These are phyloP conservation scores for Polyploca ridens DNA, from an alignment of 2,888 invertebrate genomes.

Conservation along the genomic window DNA sequence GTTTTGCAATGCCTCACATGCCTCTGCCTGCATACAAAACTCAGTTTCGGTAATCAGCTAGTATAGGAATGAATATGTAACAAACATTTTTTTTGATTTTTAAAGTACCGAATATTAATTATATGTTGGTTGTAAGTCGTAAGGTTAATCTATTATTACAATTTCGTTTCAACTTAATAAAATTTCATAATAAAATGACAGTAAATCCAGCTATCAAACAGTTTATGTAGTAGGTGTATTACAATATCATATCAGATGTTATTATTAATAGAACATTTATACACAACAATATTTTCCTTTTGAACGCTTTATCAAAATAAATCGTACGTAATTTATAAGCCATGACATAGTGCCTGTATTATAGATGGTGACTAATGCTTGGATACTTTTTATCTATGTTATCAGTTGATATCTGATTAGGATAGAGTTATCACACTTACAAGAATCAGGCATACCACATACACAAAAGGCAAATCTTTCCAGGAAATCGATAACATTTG, in stretches of 20 bases:
- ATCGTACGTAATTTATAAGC: neutral
- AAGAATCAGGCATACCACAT: neutral
- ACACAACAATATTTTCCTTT: neutral
- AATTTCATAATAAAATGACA: neutral
- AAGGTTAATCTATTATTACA: too few relatives aligned
- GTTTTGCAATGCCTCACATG: too few relatives aligned
- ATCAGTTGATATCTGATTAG: slow-evolving; percentile 15
- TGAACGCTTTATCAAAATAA: slow-evolving; percentile 3
- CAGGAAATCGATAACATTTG: neutral
- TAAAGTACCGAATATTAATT: too few relatives aligned
- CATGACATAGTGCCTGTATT: slow-evolving; percentile 12
- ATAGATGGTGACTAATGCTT: slow-evolving; percentile 12
- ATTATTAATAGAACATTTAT: neutral
- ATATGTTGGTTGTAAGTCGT: too few relatives aligned
- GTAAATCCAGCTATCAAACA: neutral
- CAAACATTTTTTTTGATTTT: too few relatives aligned
- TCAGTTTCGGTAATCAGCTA: too few relatives aligned
- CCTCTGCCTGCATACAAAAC: too few relatives aligned
- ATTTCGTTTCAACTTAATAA: too few relatives aligned
- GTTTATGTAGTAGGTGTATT: neutral
- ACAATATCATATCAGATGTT: neutral
- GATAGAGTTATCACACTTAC: slow-evolving; percentile 10
- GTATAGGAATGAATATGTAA: too few relatives aligned
- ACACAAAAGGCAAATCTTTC: slow-evolving; percentile 14
- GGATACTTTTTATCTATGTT: neutral